A percentile compares a stretch with the other conserved stretches of the same genome.
phyloP scores from a whole-genome alignment of 2,888 invertebrate genomes.

The Eulithis testata region DNA sequence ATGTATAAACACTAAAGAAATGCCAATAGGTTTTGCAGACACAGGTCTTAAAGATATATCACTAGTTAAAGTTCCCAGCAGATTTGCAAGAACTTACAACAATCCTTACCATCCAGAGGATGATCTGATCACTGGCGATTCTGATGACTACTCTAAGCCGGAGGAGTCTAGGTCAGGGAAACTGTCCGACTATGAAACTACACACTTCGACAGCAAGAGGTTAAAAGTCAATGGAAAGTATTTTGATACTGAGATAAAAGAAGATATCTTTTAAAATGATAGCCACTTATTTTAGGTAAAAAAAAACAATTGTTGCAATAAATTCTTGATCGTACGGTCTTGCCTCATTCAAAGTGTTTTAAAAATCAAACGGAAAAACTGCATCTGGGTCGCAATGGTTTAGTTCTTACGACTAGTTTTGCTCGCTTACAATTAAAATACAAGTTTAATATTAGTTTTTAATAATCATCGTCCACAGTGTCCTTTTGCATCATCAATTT shows the following conservation, averaged over 20 bases:
- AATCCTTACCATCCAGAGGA: conserved; percentile 7
- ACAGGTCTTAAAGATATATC: background rate
- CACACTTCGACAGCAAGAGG: background rate
- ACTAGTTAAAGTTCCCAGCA: background rate
- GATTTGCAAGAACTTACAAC: background rate
- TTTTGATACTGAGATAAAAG: background rate
- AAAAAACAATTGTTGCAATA: too few species aligned
- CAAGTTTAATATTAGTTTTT: background rate
- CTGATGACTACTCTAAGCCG: background rate
- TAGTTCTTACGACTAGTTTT: background rate
- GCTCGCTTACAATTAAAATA: background rate
- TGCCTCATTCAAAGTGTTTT: too few species aligned
- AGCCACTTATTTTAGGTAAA: too few species aligned
- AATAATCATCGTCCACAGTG: background rate
- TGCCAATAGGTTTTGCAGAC: background rate
- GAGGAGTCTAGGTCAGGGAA: background rate
- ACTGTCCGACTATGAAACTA: background rate
- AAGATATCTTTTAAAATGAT: too few species aligned
- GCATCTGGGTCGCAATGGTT: too few species aligned
- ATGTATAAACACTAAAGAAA: background rate
- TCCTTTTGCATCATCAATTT: background rate
- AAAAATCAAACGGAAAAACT: too few species aligned
- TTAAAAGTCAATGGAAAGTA: conserved; percentile 1
- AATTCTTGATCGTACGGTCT: too few species aligned
- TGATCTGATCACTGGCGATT: background rate